Base-by-base conservation (phyloP, 2,888 invertebrate species). In the Tenthredo mesomela region DNA sequence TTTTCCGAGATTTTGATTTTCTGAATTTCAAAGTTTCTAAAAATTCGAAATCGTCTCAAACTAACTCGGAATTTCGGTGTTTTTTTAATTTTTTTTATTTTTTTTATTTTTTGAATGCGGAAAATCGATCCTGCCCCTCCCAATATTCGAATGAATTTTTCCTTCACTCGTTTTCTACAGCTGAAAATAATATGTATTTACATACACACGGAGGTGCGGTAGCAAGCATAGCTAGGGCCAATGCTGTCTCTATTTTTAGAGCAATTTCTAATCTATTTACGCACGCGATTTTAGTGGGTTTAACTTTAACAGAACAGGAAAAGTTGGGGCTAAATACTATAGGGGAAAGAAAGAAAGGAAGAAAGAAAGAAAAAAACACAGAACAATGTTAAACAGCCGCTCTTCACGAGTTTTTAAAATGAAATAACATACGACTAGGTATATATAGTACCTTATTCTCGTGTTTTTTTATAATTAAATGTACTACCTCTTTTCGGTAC, bases 251-350 rank as follows among this genome's bases (percentile, higher is more conserved):
- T 77, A 77, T 77, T 77, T 77, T 77, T 33, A 33, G 50, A 29
- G 18, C 25, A 77, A 50, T 77, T 77, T 29, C 77, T 77, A 77
- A 77, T 77, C 77, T 77, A 50, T 77, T 33, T 50, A 54, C 50
- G 33, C 50, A 77, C 77, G 33, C 77, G 50, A 47, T 77, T 77
- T 29, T 18, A 12, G 47, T 21, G 29, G 29, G 12, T 77, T 77
- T 29, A 29, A 47, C 77, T 54, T 54, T 6, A 54, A 75, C 75
- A 12, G 12, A 61, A 61, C 21, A 25, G 25, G 25, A 21, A 29
- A 21, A 61, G 75, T n/a, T 15, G 25, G 29, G 75, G 33, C 37
- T 33, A 1, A 71, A 40, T 37, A 21, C 33, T 5, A 9, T n/a
- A 15, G 47, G 47, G 15, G 2, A 43, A 43, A 43, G 12, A 12